Evolutionary conservation across 2,113 vertebrate genomes (phyloP).

Genomic region (Grammomys surdaster): DNA sequence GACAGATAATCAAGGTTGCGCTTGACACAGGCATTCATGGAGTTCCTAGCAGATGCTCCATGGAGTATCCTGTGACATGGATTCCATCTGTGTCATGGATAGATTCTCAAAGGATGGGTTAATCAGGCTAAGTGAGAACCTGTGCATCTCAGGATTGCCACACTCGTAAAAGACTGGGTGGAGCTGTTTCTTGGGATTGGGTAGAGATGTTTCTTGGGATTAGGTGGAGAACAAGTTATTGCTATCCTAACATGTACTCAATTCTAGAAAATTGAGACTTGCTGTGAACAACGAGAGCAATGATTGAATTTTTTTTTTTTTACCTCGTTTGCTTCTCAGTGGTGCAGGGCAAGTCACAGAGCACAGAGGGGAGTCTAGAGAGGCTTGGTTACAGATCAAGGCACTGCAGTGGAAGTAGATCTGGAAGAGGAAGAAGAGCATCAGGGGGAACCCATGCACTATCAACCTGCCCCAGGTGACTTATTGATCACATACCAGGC

Average conservation of each 20-base stretch:
- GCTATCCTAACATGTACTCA: not conserved
- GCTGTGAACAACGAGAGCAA: not conserved
- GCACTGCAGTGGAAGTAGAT: constrained; percentile 88
- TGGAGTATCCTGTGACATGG: no score
- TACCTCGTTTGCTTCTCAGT: constrained; percentile 84
- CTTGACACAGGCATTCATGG: not conserved
- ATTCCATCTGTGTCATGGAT: not conserved
- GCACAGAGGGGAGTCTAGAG: constrained; percentile 83
- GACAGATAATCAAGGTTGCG: not conserved
- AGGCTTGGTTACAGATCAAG: constrained; percentile 81
- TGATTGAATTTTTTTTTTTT: not conserved
- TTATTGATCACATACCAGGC: constrained; percentile 79
- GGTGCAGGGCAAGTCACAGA: constrained; percentile 78
- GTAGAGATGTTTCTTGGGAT: not conserved
- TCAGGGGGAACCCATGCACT: rapidly evolving
- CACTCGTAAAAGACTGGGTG: not conserved
- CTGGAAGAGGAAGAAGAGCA: constrained; percentile 52
- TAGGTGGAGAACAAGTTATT: not conserved
- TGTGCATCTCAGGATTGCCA: not conserved
- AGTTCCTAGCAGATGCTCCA: not conserved
- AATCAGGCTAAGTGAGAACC: not conserved
- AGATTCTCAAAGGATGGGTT: not conserved
- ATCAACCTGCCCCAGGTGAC: rapidly evolving
- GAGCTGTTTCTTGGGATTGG: not conserved
- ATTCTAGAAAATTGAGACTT: not conserved